A percentile compares a stretch with the other conserved stretches of the same genome.
Conservation (phyloP, 2,888 invertebrate genomes). For the Saturnia japonica region DNA sequence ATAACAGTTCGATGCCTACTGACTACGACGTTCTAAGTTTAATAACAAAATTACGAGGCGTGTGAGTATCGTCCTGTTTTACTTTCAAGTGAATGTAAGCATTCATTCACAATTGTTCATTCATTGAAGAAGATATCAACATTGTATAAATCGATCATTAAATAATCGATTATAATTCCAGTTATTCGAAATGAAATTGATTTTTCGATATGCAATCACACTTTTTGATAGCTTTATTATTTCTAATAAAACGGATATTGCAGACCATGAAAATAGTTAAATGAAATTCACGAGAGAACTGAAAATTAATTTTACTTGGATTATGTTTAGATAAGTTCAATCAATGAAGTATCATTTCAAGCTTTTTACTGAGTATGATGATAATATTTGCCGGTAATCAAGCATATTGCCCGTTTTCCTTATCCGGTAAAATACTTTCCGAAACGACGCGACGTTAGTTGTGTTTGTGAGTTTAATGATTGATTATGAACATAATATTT, state of each 20-base stretch:
- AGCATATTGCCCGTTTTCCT: no score
- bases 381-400: no score
- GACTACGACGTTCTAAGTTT: not conserved
- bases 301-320: not conserved
- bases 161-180: not conserved
- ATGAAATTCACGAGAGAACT: not conserved
- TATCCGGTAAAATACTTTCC: no score
- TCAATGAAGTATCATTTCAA: not conserved
- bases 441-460: no score
- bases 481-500: no score
- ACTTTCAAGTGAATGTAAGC: not conserved
- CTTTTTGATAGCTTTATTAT: not conserved
- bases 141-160: not conserved
- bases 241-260: not conserved
- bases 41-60: not conserved
- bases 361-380: not conserved
- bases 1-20: not conserved
- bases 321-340: not conserved
- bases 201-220: not conserved
- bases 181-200: not conserved
- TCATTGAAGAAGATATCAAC: not conserved
- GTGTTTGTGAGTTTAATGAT: no score
- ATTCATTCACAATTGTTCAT: not conserved
- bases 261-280: not conserved
- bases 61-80: not conserved